phyloP scores from a whole-genome alignment of 2,888 invertebrate genomes.

The Ametastegia equiseti region DNA sequence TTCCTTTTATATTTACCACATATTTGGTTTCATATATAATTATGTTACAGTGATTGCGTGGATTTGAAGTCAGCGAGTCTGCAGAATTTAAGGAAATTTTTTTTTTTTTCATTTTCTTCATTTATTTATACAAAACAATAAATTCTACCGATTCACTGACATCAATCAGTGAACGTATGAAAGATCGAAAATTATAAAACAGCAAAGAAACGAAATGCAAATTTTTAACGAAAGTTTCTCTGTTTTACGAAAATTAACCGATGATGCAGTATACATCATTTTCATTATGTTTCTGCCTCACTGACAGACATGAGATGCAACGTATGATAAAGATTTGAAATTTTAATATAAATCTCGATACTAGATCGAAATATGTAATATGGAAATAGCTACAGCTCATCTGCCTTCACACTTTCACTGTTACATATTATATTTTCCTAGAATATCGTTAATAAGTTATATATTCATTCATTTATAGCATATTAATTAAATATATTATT shows the following conservation, averaged over 20 bases:
- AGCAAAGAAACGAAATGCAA: slow-evolving; percentile 9
- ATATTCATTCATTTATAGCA: slow-evolving; percentile 53
- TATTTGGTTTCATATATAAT: slow-evolving; percentile 62
- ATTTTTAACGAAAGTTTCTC: not conserved
- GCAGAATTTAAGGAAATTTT: slow-evolving; percentile 56
- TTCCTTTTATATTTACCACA: slow-evolving; percentile 66
- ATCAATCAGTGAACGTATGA: slow-evolving; percentile 68
- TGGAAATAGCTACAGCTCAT: slow-evolving; percentile 46
- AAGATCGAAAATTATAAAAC: slow-evolving; percentile 55
- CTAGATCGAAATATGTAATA: not conserved
- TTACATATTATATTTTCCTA: slow-evolving; percentile 64
- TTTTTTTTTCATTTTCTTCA: not conserved
- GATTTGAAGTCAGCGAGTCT: slow-evolving; percentile 63
- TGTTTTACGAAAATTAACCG: not conserved
- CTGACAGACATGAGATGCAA: not conserved
- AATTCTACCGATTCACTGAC: slow-evolving; percentile 62
- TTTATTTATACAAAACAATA: slow-evolving; percentile 33
- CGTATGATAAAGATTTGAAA: not conserved
- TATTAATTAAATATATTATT: slow-evolving; percentile 58
- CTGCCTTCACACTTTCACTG: slow-evolving; percentile 67
- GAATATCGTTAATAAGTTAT: slow-evolving; percentile 57
- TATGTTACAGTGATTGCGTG: slow-evolving; percentile 67
- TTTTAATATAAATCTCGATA: not conserved
- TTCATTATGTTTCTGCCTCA: not conserved
- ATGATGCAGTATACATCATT: not conserved